These are phyloP conservation scores for Siderastrea radians DNA, from an alignment of 92 coral and sea anemone genomes.

Conservation along the genomic window DNA sequence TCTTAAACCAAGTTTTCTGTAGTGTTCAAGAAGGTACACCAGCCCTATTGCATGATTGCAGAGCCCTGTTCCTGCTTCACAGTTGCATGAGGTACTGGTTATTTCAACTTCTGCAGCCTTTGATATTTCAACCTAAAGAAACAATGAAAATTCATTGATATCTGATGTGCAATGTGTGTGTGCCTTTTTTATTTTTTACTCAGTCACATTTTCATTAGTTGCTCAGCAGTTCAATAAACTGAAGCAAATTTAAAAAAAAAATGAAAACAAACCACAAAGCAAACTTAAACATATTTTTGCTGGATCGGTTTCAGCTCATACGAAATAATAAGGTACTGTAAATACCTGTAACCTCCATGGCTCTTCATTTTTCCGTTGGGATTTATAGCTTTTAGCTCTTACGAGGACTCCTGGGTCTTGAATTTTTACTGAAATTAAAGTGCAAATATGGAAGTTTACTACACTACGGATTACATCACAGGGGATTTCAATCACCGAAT, in stretches of 20 bases:
- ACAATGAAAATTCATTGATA: too few relatives aligned
- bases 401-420: constrained; percentile 31
- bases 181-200: too few relatives aligned
- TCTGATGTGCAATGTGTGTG: too few relatives aligned
- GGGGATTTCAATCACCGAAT: constrained; percentile 23
- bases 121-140: constrained; percentile 9
- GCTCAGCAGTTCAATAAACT: constrained; percentile 2
- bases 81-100: constrained; percentile 4
- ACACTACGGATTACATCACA: constrained; percentile 23
- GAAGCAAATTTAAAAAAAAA: neutral
- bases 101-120: constrained; percentile 15
- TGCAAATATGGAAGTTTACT: constrained; percentile 41
- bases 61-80: constrained; percentile 36
- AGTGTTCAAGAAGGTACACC: constrained; percentile 32
- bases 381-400: constrained; percentile 29
- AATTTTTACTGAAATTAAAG: constrained; percentile 21
- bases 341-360: constrained; percentile 52
- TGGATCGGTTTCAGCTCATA: constrained; percentile 3
- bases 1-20: neutral
- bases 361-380: constrained; percentile 47
- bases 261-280: neutral
- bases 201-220: neutral
- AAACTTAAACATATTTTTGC: neutral
- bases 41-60: constrained; percentile 49
- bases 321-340: neutral